Conservation (phyloP, 2,797 vertebrate species). For the Dicrostonyx torquatus region DNA sequence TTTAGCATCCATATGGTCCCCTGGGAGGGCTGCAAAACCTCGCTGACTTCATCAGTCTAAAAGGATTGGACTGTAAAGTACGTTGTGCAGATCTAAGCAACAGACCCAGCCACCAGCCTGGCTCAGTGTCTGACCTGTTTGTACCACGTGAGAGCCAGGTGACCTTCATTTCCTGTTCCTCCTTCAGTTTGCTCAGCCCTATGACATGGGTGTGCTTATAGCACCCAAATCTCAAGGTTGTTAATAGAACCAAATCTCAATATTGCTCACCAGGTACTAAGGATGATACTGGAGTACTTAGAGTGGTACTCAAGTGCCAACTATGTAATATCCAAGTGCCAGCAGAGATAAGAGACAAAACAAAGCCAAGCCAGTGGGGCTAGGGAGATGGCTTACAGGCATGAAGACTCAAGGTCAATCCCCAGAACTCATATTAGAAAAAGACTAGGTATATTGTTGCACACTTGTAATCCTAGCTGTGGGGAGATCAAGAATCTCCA, state of each 20-base stretch:
- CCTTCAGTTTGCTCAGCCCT: not conserved
- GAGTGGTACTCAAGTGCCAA: not conserved
- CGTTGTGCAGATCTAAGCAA: not conserved
- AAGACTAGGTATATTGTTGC: not conserved
- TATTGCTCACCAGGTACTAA: not conserved
- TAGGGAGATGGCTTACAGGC: not conserved
- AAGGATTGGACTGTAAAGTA: not conserved
- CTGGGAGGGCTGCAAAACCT: not conserved
- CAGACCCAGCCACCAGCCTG: not conserved
- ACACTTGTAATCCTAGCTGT: not conserved
- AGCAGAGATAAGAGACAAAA: not conserved
- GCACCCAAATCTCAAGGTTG: no score
- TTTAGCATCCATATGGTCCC: not conserved
- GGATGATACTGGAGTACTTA: not conserved
- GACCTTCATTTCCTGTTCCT: not conserved
- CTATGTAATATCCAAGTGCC: not conserved
- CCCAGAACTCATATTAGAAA: not conserved
- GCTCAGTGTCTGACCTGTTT: not conserved
- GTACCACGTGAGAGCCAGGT: fast-evolving
- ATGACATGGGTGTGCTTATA: not conserved
- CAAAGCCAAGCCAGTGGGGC: not conserved
- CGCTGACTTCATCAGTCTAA: not conserved
- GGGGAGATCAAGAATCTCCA: not conserved
- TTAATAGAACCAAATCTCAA: not conserved
- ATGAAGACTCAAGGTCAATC: not conserved